A percentile compares a stretch with the other conserved stretches of the same genome.
These are phyloP conservation scores for Psephotus haematonotus DNA, from an alignment of 2,113 vertebrate species.

Conservation along the genomic window DNA sequence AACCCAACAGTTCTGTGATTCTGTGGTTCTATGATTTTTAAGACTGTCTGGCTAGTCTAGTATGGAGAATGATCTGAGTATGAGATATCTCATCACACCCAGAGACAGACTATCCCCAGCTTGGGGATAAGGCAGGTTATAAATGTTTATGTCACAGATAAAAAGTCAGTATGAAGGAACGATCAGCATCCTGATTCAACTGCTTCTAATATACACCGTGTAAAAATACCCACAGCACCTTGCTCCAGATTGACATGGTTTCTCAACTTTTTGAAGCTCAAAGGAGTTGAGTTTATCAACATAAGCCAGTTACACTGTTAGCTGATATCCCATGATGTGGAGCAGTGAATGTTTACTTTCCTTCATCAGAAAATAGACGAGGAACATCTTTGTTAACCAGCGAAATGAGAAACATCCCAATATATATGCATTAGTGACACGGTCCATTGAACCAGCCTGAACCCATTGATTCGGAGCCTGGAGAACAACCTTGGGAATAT, in stretches of 20 bases:
- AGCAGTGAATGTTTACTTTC: background rate
- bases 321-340: background rate
- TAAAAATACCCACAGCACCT: background rate
- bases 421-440: background rate
- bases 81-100: background rate
- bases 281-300: background rate
- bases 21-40: background rate
- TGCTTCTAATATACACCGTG: background rate
- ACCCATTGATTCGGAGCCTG: background rate
- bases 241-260: background rate
- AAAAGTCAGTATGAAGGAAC: background rate
- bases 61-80: background rate
- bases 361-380: background rate
- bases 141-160: background rate
- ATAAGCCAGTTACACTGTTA: background rate
- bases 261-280: background rate
- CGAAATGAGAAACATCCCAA: background rate
- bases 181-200: background rate
- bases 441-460: background rate
- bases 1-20: background rate
- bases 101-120: background rate
- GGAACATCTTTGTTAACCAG: background rate
- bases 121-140: background rate
- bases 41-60: background rate
- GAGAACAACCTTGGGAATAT: background rate